Evolutionary conservation across 2,888 invertebrate genomes (phyloP), one percentile per base, ranked within the genome.

Genomic region (Acleris emargana): DNA sequence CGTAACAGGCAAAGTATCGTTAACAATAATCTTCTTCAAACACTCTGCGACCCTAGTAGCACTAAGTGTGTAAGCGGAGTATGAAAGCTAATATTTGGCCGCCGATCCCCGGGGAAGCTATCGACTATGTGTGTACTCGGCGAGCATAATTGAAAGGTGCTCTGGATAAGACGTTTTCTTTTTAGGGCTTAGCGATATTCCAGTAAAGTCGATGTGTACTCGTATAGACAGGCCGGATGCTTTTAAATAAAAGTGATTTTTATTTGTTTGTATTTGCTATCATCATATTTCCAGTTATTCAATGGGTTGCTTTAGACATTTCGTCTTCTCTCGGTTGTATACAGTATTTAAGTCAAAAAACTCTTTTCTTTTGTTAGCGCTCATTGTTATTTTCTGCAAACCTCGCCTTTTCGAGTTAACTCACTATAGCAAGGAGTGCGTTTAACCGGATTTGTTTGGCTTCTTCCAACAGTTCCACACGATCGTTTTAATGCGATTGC

Each of bases 51-150:
- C 67, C 57, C 58, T 62, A 17, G 58, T 62, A 22, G 49, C n/a
- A 20, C 22, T 7, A 20, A 47, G 28, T 32, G 28, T 62, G 49
- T 53, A 51, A 49, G 55, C 45, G 38, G 72, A 76, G 79, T 80
- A 77, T 77, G 74, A 78, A 76, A 76, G 80, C 78, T 76, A 84
- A 88, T 87, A 84, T 87, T 87, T 83, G 76, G 77, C 76, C 72
- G 78, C 76, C 76, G 80, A 79, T 78, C 80, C 76, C 73, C 66
- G 52, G 68, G 70, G 53, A 75, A 66, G 20, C 43, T 64, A 55
- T 18, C 49, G 22, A 20, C 42, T 25, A 4, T 7, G 17, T 25
- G 11, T 62, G 62, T 62, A 50, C 55, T 32, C 49, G 54, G 59
- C 9, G 20, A 20, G 42, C 54, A 59, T 60, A 60, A 64, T 60